phyloP scores from a whole-genome alignment of 2,113 vertebrate species.

The Bos javanicus region DNA sequence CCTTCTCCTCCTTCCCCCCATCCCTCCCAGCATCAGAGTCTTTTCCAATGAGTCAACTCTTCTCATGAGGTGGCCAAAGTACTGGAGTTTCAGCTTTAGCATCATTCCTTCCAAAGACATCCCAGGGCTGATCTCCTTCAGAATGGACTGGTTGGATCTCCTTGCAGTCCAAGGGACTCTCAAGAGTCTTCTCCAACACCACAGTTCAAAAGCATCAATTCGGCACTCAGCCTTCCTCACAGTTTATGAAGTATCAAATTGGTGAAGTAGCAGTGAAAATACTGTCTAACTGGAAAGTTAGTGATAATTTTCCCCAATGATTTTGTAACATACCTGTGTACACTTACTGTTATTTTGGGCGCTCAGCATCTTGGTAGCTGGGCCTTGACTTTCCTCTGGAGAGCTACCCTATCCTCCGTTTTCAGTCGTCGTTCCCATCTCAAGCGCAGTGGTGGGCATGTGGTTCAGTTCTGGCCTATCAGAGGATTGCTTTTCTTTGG shows the following conservation, averaged over 20 bases:
- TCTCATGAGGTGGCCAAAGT: too few relatives aligned
- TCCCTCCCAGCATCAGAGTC: too few relatives aligned
- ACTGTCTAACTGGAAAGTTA: neutral
- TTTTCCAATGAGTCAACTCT: too few relatives aligned
- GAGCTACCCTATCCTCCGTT: neutral
- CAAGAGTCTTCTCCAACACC: too few relatives aligned
- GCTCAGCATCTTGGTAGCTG: neutral
- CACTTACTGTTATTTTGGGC: neutral
- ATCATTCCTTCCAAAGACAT: too few relatives aligned
- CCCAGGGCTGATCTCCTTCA: too few relatives aligned
- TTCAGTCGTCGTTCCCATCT: neutral
- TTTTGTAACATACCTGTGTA: neutral
- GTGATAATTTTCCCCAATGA: neutral
- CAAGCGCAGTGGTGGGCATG: neutral
- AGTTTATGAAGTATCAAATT: neutral
- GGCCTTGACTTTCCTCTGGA: neutral
- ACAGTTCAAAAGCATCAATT: too few relatives aligned
- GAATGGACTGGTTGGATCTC: too few relatives aligned
- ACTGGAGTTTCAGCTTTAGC: too few relatives aligned
- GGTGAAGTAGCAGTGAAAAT: neutral
- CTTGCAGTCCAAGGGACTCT: too few relatives aligned
- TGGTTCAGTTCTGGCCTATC: neutral
- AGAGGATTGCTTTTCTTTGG: neutral
- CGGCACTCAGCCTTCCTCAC: too few relatives aligned
- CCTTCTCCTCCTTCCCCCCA: too few relatives aligned